These are phyloP conservation scores for Gastrophysa polygoni DNA, from an alignment of 2,888 invertebrate genomes.

Conservation along the genomic window DNA sequence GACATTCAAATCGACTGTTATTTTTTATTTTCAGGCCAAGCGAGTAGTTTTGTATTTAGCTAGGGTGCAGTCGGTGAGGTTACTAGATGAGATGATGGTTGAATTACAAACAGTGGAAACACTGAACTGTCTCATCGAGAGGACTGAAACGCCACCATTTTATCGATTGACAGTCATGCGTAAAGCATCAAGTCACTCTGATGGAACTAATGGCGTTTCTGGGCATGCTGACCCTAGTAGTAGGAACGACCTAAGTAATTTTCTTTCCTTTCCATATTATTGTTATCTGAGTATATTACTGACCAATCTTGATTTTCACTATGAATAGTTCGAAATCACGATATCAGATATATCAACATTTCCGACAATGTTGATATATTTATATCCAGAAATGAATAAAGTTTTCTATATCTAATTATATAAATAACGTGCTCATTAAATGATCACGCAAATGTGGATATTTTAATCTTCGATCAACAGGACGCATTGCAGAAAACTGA, in stretches of 20 bases:
- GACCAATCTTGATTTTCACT: too few species aligned
- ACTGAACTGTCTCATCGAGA: constrained; percentile 91
- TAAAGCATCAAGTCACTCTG: constrained; percentile 85
- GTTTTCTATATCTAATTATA: too few species aligned
- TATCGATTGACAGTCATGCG: constrained; percentile 92
- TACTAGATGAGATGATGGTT: constrained; percentile 96
- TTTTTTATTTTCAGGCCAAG: constrained; percentile 74
- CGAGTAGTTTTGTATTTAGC: constrained; percentile 93
- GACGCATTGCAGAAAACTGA: too few species aligned
- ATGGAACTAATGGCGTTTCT: constrained; percentile 62
- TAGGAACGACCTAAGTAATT: constrained; percentile 55
- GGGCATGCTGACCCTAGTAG: constrained; percentile 61
- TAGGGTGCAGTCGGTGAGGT: constrained; percentile 86
- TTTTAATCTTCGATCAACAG: too few species aligned
- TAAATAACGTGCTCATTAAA: too few species aligned
- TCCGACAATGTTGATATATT: too few species aligned
- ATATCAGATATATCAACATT: background rate
- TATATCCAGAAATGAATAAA: too few species aligned
- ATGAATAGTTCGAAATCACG: too few species aligned
- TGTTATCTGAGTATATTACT: background rate
- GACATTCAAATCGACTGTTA: too few species aligned
- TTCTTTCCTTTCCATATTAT: background rate
- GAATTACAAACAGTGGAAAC: constrained; percentile 98
- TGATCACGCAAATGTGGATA: too few species aligned
- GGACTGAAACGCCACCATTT: constrained; percentile 98